Percentiles rank a stretch among this genome's conserved stretches.
Conservation (phyloP, 2,113 vertebrate species). For the Mesitornis unicolor region DNA sequence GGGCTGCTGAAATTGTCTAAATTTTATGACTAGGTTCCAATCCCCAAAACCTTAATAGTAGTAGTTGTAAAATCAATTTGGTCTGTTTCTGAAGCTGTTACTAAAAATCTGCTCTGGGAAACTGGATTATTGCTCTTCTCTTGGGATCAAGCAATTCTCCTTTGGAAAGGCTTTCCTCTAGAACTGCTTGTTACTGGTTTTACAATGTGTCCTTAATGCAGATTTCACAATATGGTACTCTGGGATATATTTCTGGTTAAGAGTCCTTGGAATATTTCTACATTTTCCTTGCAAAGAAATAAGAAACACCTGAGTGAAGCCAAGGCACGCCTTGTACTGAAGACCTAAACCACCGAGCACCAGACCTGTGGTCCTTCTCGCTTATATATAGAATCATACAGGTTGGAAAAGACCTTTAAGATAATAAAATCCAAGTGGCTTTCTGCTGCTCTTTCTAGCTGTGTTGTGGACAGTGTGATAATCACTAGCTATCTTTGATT, state of each 20-base stretch:
- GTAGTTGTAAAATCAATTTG: background rate
- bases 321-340: background rate
- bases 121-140: background rate
- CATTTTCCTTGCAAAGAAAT: background rate
- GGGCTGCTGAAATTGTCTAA: background rate
- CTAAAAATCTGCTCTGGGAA: constrained; percentile 3
- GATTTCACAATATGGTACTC: background rate
- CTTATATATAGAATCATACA: background rate
- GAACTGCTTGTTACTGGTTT: background rate
- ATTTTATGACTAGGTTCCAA: background rate
- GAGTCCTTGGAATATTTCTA: background rate
- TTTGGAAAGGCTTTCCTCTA: background rate
- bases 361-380: background rate
- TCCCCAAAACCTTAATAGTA: background rate
- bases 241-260: background rate
- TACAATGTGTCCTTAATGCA: background rate
- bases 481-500: background rate
- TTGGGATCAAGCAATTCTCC: background rate
- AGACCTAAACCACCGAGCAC: background rate
- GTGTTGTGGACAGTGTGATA: background rate
- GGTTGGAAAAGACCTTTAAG: background rate
- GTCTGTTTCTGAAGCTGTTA: background rate
- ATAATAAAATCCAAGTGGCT: background rate
- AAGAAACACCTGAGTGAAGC: background rate
- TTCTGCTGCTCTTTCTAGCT: background rate